phyloP scores from a whole-genome alignment of 1,140 invertebrate genomes.

The Brachystomella parvula region DNA sequence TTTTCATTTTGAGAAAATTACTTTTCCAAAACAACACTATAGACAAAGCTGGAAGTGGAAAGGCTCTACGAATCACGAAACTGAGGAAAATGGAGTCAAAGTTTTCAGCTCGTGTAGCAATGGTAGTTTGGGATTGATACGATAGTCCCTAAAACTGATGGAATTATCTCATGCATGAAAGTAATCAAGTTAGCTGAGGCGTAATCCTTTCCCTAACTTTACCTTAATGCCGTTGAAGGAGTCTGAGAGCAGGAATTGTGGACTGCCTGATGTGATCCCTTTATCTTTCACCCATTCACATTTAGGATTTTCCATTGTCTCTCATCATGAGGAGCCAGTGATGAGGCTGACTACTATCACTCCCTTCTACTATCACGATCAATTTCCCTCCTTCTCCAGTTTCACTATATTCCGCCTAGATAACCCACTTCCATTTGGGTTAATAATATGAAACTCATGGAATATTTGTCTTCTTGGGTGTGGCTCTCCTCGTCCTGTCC shows the following conservation, averaged over 20 bases:
- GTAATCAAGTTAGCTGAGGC: slow-evolving; percentile 16
- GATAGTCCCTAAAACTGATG: neutral
- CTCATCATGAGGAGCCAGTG: neutral
- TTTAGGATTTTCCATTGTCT: slow-evolving; percentile 5
- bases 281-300: slow-evolving; percentile 7
- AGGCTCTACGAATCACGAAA: too few relatives aligned
- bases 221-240: neutral
- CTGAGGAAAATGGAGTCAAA: neutral
- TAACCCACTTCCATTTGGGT: neutral
- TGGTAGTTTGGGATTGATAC: neutral
- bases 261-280: neutral
- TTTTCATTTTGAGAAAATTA: neutral
- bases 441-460: neutral
- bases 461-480: slow-evolving; percentile 4
- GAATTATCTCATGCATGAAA: slow-evolving; percentile 17
- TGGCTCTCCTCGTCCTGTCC: neutral
- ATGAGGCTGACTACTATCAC: neutral
- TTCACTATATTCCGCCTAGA: neutral
- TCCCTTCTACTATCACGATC: neutral
- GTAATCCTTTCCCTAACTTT: neutral
- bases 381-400: neutral
- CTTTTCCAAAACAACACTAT: neutral
- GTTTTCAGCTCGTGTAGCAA: neutral
- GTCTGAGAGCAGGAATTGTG: neutral
- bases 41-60: neutral